Evolutionary conservation across 2,888 invertebrate species (phyloP).

Genomic region (Eristalis tenax): DNA sequence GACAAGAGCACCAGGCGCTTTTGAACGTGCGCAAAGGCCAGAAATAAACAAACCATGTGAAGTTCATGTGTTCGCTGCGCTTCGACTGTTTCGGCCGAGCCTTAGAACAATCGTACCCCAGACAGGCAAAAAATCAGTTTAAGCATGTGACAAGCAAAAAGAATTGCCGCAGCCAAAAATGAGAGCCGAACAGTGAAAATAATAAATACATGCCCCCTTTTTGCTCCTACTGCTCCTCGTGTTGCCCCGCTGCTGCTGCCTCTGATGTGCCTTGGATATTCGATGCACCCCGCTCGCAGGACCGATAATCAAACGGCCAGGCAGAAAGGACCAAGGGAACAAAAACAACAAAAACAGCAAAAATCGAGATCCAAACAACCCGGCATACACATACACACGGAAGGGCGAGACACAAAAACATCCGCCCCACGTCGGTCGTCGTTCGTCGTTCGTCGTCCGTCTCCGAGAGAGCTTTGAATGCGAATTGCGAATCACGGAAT

Average conservation of each 20-base stretch:
- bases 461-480: constrained; percentile 34
- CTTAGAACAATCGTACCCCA: constrained; percentile 13
- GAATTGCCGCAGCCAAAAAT: not conserved
- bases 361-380: not conserved
- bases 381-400: constrained; percentile 6
- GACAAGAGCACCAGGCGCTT: not conserved
- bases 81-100: constrained; percentile 7
- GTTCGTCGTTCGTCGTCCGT: not conserved
- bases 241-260: too few species aligned
- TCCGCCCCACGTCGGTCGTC: constrained; percentile 18
- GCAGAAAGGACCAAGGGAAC: not conserved
- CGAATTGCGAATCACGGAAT: constrained; percentile 51
- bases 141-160: not conserved
- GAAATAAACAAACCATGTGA: constrained; percentile 51
- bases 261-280: not conserved
- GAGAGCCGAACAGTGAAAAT: not conserved
- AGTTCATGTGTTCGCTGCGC: not conserved
- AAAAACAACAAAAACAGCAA: not conserved
- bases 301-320: not conserved
- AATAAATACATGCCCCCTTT: not conserved
- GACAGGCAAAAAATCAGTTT: constrained; percentile 34
- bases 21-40: not conserved
- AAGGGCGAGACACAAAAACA: constrained; percentile 23
- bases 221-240: too few species aligned
- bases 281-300: constrained; percentile 2